phyloP scores from a whole-genome alignment of 2,888 invertebrate species.

The Pinctada fucata region DNA sequence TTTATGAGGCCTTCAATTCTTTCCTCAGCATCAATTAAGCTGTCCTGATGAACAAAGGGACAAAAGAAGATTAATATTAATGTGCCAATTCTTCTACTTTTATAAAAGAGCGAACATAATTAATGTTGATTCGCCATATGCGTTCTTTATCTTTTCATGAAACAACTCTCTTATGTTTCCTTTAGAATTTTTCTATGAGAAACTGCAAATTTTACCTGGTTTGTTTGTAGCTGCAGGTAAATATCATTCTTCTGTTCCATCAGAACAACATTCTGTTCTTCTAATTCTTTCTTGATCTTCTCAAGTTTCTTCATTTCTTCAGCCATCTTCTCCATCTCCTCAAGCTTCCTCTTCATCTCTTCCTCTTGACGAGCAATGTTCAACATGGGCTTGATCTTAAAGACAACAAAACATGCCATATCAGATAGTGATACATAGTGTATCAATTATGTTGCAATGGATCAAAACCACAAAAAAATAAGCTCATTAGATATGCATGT shows the following conservation, averaged over 20 bases:
- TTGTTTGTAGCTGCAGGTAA: constrained; percentile 89
- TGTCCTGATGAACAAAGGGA: constrained; percentile 83
- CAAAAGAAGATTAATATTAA: too few relatives aligned
- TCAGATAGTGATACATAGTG: too few relatives aligned
- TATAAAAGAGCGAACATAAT: too few relatives aligned
- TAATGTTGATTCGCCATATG: too few relatives aligned
- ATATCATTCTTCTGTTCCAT: constrained; percentile 96
- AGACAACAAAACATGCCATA: background rate
- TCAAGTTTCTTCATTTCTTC: constrained; percentile 96
- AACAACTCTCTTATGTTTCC: too few relatives aligned
- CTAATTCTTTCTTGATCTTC: constrained; percentile 97
- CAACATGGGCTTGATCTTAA: constrained; percentile 86
- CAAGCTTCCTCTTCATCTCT: constrained; percentile 96
- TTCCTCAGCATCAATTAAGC: constrained; percentile 93
- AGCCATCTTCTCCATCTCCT: constrained; percentile 96
- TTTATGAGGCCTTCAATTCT: constrained; percentile 94
- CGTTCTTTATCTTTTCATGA: too few relatives aligned
- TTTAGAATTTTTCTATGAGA: too few relatives aligned
- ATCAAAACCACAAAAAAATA: too few relatives aligned
- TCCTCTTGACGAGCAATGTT: constrained; percentile 99
- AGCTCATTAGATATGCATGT: too few relatives aligned
- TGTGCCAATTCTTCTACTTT: too few relatives aligned
- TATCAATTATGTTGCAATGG: too few relatives aligned
- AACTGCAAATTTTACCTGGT: constrained; percentile 73
- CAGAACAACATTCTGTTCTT: constrained; percentile 93